These are phyloP conservation scores for Synanthedon andrenaeformis DNA, from an alignment of 2,888 invertebrate genomes.

Conservation along the genomic window DNA sequence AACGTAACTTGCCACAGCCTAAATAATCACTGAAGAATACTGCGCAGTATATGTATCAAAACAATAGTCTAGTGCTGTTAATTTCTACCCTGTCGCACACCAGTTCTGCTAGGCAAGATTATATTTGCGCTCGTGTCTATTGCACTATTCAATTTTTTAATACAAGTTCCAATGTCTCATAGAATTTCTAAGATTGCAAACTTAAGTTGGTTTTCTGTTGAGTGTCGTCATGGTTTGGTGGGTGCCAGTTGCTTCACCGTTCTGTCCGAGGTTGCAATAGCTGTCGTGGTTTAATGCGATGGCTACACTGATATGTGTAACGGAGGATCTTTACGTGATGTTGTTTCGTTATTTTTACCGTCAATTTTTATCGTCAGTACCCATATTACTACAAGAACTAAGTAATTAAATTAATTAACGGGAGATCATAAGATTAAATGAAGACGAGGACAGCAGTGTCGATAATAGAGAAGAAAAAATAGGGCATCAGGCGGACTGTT, in stretches of 20 bases:
- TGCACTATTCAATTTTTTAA: too few species aligned
- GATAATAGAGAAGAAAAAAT: too few species aligned
- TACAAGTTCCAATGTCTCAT: too few species aligned
- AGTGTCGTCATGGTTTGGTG: conserved; percentile 53
- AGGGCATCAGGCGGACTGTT: too few species aligned
- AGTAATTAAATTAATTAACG: too few species aligned
- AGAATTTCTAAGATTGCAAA: conserved; percentile 3
- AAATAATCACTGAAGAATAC: background rate
- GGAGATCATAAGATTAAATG: too few species aligned
- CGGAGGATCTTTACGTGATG: conserved; percentile 42
- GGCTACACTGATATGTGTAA: conserved; percentile 52
- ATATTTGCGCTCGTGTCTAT: conserved; percentile 2
- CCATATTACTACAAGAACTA: too few species aligned
- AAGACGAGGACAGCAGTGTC: too few species aligned
- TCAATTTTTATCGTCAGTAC: conserved; percentile 13
- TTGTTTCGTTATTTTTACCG: conserved; percentile 15
- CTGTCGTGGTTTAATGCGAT: conserved; percentile 48
- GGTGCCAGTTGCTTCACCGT: conserved; percentile 42
- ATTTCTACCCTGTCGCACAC: conserved; percentile 16
- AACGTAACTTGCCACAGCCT: conserved; percentile 14
- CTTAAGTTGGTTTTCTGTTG: conserved; percentile 22
- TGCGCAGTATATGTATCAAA: background rate
- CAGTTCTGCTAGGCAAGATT: conserved; percentile 1
- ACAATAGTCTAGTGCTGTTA: conserved; percentile 9
- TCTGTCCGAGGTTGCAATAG: conserved; percentile 49